A percentile compares a stretch with the other conserved stretches of the same genome.
Conservation (phyloP, 1,140 invertebrate genomes). For the Bombus haemorrhoidalis region DNA sequence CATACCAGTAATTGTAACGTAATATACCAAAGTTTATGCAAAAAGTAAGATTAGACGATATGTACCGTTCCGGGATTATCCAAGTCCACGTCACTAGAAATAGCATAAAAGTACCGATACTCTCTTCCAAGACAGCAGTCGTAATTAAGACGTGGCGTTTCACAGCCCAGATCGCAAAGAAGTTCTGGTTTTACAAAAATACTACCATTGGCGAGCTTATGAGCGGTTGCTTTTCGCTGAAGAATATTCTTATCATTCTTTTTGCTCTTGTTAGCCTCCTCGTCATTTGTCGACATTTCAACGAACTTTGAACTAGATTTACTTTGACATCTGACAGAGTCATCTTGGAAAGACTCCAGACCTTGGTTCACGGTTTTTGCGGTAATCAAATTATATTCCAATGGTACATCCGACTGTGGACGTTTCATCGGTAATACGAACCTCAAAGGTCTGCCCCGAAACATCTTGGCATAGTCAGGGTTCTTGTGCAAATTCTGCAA, state of each 20-base stretch:
- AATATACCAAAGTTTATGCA: neutral
- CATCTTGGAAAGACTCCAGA: neutral
- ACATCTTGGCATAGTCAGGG: conserved; percentile 90
- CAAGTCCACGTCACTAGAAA: conserved; percentile 92
- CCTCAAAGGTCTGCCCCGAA: conserved; percentile 89
- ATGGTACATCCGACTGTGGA: conserved; percentile 31
- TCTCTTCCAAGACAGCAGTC: conserved; percentile 86
- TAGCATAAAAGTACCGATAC: conserved; percentile 95
- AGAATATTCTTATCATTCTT: conserved; percentile 53
- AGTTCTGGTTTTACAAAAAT: conserved; percentile 86
- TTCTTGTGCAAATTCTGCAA: conserved; percentile 89
- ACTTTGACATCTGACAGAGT: neutral
- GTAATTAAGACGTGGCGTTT: conserved; percentile 92
- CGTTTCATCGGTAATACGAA: conserved; percentile 86
- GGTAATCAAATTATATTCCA: conserved; percentile 82
- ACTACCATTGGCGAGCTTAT: conserved; percentile 78
- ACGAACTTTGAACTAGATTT: neutral
- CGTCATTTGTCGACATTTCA: neutral
- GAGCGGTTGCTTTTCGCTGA: conserved; percentile 82
- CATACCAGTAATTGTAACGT: neutral
- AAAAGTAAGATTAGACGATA: conserved; percentile 32
- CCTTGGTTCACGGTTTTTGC: conserved; percentile 68
- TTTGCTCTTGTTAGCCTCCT: neutral
- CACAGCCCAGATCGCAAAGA: conserved; percentile 90
- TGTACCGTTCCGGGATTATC: conserved; percentile 90